Evolutionary conservation across 2,113 vertebrate genomes (phyloP), one percentile per base, ranked within the genome.

Genomic region (human): DNA sequence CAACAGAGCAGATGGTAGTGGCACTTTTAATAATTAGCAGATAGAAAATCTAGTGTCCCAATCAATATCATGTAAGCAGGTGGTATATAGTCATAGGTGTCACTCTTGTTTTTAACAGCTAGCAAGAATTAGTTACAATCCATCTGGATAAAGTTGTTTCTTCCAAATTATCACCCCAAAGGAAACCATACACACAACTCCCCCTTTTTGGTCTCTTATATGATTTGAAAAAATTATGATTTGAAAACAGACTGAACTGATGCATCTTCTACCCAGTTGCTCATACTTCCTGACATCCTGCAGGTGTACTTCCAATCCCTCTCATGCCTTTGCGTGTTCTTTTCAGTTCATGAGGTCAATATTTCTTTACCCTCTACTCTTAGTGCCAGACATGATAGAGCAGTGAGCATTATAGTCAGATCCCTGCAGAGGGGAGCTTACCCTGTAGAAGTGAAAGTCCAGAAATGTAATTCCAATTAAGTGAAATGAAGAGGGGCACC

Each of bases 41-140:
- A 61, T 82, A 55, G 90, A 90, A 95, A 95, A 89, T 68, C 72
- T 89, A 68, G 80, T 45, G 43, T 90, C 50, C 61, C 50, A 52
- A 38, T 87, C 93, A 81, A 13, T 90, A 45, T 93, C 64, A 12
- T 64, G 57, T 76, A 76, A 96, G 87, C 72, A 96, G 88, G 59
- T 95, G 75, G 86, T 43, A 40, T 78, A 6, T 75, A 55, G 68
- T 79, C 43, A 35, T 23, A 80, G 84, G 96, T 92, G 48, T 45
- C 78, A 84, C 43, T 95, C 61, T 86, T 91, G 30, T 89, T 96
- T 94, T 95, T 73, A 57, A 82, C 94, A 95, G 78, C 64, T 80
- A 87, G 25, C 1, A 38, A n/a, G 64, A 93, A 81, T 83, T 95
- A 25, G 48, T 80, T 76, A 64, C 9, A 72, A 16, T 89, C 79